These are phyloP conservation scores for Gymnopithys bicolor DNA, from an alignment of 2,797 vertebrate species.

Conservation along the genomic window DNA sequence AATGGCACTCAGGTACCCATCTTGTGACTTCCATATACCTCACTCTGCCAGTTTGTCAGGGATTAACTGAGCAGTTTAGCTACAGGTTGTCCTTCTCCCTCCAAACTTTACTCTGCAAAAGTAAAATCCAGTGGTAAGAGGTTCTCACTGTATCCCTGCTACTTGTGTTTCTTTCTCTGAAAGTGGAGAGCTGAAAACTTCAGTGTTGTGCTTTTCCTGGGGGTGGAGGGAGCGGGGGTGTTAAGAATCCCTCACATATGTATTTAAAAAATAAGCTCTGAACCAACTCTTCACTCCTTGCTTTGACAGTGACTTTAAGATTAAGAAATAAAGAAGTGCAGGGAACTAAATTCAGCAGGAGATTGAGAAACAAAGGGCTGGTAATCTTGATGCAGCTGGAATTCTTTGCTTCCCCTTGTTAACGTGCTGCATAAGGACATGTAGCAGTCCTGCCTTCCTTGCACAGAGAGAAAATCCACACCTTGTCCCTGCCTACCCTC, in stretches of 20 bases:
- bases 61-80: not conserved
- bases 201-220: not conserved
- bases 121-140: not conserved
- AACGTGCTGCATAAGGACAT: not conserved
- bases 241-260: not conserved
- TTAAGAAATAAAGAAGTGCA: not conserved
- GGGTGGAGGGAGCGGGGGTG: no score
- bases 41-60: not conserved
- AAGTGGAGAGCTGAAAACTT: fast-evolving
- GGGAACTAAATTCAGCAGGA: not conserved
- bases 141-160: not conserved
- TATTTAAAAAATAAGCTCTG: not conserved
- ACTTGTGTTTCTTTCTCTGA: not conserved
- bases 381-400: not conserved
- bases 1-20: fast-evolving
- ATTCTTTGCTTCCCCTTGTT: not conserved
- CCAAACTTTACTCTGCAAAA: not conserved
- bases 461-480: not conserved
- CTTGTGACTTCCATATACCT: not conserved
- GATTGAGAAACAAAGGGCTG: not conserved
- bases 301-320: not conserved
- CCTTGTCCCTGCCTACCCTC: not conserved
- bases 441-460: not conserved
- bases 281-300: not conserved
- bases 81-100: not conserved